These are phyloP conservation scores for Lacanobia oleracea DNA, from an alignment of 2,888 invertebrate genomes.

Conservation along the genomic window DNA sequence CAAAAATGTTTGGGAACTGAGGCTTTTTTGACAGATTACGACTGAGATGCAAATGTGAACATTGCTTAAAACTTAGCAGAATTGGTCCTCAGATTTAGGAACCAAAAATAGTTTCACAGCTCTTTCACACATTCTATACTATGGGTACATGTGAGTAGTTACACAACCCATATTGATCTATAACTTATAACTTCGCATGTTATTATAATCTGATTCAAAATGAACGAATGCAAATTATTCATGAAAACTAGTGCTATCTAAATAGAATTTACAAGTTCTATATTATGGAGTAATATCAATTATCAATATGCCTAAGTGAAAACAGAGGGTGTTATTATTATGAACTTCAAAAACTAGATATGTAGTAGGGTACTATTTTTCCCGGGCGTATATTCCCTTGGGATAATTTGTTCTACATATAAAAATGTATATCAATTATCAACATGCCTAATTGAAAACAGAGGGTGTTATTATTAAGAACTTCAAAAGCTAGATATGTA, in stretches of 20 bases:
- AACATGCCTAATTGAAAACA: not conserved
- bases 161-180: constrained; percentile 2
- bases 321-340: not conserved
- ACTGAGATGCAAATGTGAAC: too few species aligned
- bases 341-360: not conserved
- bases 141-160: not conserved
- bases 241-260: constrained; percentile 5
- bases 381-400: too few species aligned
- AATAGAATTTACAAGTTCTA: constrained; percentile 2
- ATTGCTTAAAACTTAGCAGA: too few species aligned
- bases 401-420: not conserved
- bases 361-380: too few species aligned
- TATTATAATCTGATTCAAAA: constrained; percentile 12
- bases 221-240: constrained; percentile 15
- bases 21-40: too few species aligned
- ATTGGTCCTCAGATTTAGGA: too few species aligned
- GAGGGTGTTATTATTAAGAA: constrained; percentile 2
- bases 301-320: not conserved
- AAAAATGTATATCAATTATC: not conserved
- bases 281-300: not conserved
- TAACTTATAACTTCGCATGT: not conserved
- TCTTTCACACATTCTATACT: too few species aligned
- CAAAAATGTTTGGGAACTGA: too few species aligned
- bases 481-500: too few species aligned
- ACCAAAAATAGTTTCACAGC: too few species aligned